Evolutionary conservation across 2,797 vertebrate species (phyloP).

Genomic region (Leucoraja ocellata): DNA sequence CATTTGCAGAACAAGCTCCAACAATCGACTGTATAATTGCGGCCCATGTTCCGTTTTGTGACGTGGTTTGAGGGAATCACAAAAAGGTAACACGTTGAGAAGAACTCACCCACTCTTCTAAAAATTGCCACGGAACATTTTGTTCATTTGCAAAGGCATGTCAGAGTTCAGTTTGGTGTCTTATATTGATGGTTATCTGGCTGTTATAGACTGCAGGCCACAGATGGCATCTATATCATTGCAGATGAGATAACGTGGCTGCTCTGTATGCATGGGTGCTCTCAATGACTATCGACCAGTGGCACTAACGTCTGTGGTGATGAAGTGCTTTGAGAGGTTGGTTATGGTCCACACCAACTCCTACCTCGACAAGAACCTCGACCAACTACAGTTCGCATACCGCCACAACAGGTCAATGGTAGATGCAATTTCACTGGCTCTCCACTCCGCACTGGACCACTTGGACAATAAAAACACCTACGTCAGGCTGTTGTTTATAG

Average conservation of each 20-base stretch:
- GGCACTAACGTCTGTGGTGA: too few relatives aligned
- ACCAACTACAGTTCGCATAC: too few relatives aligned
- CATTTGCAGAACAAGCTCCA: not conserved
- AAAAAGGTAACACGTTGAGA: not conserved
- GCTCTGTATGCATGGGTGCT: not conserved
- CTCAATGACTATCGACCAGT: too few relatives aligned
- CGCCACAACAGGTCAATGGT: too few relatives aligned
- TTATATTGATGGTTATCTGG: not conserved
- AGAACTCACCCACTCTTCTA: not conserved
- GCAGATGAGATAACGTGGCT: not conserved
- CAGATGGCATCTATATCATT: not conserved
- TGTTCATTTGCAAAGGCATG: not conserved
- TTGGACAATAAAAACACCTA: too few relatives aligned
- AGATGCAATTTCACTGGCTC: too few relatives aligned
- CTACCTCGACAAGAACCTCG: too few relatives aligned
- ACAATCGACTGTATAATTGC: not conserved
- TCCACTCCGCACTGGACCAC: too few relatives aligned
- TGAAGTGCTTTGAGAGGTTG: too few relatives aligned
- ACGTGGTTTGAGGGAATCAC: not conserved
- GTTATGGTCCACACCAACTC: too few relatives aligned
- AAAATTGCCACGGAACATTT: too few relatives aligned
- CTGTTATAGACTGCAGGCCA: not conserved
- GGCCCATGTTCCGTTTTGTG: not conserved
- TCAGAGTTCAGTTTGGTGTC: not conserved
- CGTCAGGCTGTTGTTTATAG: too few relatives aligned